Evolutionary conservation across 2,113 vertebrate genomes (phyloP), one percentile per base, ranked within the genome.

Genomic region (Rhinoptilus africanus): DNA sequence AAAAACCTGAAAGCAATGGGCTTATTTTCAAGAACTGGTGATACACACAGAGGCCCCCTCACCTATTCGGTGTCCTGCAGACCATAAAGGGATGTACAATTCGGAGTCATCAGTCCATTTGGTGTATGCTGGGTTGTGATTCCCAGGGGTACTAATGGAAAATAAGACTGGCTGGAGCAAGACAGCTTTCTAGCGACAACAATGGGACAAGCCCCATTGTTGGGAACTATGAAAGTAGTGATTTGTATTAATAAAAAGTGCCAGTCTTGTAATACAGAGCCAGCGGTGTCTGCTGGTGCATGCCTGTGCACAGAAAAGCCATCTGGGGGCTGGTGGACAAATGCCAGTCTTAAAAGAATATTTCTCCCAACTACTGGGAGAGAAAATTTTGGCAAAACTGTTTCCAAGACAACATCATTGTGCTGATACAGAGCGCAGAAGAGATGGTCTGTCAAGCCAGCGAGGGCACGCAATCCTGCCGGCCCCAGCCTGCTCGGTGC

Each of bases 391-490:
- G 53, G 5, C 2, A 7, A 2, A 47, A 41, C 1, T 1, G 0
- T 2, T 34, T 19, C 51, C 19, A 3, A 10, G n/a, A 3, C 60
- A n/a, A 28, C 56, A 8, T 0, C 4, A 1, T 6, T 4, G 45
- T 45, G 76, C 66, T 5, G 50, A 3, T 1, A 3, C 4, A 10
- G 51, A 2, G 3, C 2, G 20, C 34, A 22, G 66, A 28, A 20
- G 54, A 12, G 73, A 9, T 0, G 34, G 10, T 1, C 24, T 24
- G 5, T 2, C 5, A 1, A 0, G 3, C 53, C 15, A 34, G 32
- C 2, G 9, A 4, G 75, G 60, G 56, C 7, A 17, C 1, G 4
- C n/a, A 12, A 12, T 16, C 22, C 72, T 19, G 57, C 64, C 20
- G 3, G 18, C 19, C 28, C 45, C 18, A 1, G 66, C 53, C 2